Conservation (phyloP, 2,113 vertebrate genomes). For the Rhynchopsitta pachyrhyncha region DNA sequence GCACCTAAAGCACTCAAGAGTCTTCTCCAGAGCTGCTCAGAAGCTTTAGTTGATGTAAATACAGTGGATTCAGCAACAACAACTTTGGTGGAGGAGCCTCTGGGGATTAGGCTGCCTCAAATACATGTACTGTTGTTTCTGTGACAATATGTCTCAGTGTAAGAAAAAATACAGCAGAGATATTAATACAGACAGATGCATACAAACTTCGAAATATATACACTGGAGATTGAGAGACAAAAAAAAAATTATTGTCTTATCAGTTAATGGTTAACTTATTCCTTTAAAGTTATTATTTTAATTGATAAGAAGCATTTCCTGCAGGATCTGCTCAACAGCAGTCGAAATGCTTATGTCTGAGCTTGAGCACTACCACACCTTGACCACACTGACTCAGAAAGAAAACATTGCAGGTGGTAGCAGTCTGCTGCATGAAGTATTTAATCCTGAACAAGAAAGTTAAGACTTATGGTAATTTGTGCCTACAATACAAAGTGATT, state of each 20-base stretch:
- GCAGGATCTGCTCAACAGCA: not conserved
- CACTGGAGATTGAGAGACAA: fast-evolving
- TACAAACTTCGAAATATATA: not conserved
- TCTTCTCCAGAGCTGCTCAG: not conserved
- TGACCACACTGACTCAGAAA: conserved; percentile 28
- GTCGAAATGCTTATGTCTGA: not conserved
- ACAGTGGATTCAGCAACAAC: not conserved
- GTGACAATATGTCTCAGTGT: not conserved
- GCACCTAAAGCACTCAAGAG: not conserved
- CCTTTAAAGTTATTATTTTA: not conserved
- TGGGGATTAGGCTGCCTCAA: not conserved
- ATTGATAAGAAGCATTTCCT: not conserved
- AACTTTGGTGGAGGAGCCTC: not conserved
- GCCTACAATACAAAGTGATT: not conserved
- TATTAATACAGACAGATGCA: not conserved
- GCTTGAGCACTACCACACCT: not conserved
- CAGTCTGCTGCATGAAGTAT: not conserved
- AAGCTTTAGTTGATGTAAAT: not conserved
- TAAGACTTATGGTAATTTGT: not conserved
- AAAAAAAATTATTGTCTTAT: not conserved
- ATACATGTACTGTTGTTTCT: not conserved
- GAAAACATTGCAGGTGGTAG: not conserved
- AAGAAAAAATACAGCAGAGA: not conserved
- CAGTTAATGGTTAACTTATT: not conserved
- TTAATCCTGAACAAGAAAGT: not conserved